phyloP scores from a whole-genome alignment of 2,888 invertebrate species.

The Lordiphosa andalusiaca region DNA sequence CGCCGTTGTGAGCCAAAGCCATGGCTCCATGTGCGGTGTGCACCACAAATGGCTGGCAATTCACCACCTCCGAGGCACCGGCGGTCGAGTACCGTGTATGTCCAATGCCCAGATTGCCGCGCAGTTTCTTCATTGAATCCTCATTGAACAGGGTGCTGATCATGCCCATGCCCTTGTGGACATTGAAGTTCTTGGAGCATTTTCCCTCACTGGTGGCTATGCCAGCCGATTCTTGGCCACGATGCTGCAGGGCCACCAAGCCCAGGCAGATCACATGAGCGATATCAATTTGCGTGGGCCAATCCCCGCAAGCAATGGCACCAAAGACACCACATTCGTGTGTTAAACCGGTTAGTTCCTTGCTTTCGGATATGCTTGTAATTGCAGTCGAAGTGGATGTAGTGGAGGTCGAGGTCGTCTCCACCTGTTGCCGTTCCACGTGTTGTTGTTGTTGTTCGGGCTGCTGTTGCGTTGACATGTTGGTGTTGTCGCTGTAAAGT shows the following conservation, averaged over 20 bases:
- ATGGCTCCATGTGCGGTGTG: conserved; percentile 97
- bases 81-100: conserved; percentile 99
- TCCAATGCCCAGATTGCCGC: conserved; percentile 96
- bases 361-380: conserved; percentile 48
- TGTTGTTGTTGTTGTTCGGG: conserved; percentile 27
- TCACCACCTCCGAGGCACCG: conserved; percentile 95
- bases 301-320: conserved; percentile 93
- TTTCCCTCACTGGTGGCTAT: conserved; percentile 96
- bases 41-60: conserved; percentile 99
- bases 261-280: conserved; percentile 95
- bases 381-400: conserved; percentile 20
- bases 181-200: conserved; percentile 88
- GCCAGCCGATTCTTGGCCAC: conserved; percentile 99
- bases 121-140: conserved; percentile 91
- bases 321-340: conserved; percentile 98
- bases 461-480: conserved; percentile 38
- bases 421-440: conserved; percentile 37
- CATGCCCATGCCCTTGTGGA: conserved; percentile 97
- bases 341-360: conserved; percentile 84
- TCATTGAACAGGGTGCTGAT: conserved; percentile 96
- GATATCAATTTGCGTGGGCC: conserved; percentile 95
- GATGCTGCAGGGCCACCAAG: conserved; percentile 94
- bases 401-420: conserved; percentile 24
- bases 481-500: conserved; percentile 27
- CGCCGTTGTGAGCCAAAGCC: conserved; percentile 98